A percentile compares a stretch with the other conserved stretches of the same genome.
These are phyloP conservation scores for Acanthosepion pharaonis DNA, from an alignment of 2,888 invertebrate genomes.

Conservation along the genomic window DNA sequence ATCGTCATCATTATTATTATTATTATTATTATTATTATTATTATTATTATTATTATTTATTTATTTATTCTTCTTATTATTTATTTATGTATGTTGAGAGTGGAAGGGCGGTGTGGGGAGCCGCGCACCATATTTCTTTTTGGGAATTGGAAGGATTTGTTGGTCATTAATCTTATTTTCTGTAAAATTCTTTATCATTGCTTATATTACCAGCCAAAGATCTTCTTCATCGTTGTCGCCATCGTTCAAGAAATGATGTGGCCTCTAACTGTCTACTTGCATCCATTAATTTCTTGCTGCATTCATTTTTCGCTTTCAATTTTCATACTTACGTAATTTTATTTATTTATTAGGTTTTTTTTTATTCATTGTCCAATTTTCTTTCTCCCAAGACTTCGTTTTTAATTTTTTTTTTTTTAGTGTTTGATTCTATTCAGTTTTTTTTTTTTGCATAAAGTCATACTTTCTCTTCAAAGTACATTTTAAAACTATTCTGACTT, in stretches of 20 bases:
- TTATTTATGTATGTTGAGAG: not conserved
- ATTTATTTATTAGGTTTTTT: no score
- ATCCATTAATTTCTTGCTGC: not conserved
- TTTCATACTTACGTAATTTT: no score
- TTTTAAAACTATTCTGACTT: no score
- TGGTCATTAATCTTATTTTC: conserved; percentile 2
- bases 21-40: not conserved
- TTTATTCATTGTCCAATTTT: no score
- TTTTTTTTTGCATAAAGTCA: no score
- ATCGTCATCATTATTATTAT: not conserved
- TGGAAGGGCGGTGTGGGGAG: not conserved
- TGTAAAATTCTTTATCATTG: not conserved
- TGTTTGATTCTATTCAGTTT: no score
- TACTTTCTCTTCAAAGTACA: no score
- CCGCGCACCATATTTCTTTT: not conserved
- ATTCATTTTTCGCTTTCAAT: no score
- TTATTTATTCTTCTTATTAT: not conserved
- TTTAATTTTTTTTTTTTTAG: no score
- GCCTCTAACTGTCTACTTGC: not conserved
- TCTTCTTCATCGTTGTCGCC: not conserved
- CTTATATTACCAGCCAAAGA: not conserved
- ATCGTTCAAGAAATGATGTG: not conserved
- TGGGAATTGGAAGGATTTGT: not conserved
- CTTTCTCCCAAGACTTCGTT: no score
- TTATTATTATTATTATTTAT: not conserved